Percentiles rank a stretch among this genome's conserved stretches.
phyloP scores from a whole-genome alignment of 2,797 vertebrate species.

The Odontamblyopus rebecca region DNA sequence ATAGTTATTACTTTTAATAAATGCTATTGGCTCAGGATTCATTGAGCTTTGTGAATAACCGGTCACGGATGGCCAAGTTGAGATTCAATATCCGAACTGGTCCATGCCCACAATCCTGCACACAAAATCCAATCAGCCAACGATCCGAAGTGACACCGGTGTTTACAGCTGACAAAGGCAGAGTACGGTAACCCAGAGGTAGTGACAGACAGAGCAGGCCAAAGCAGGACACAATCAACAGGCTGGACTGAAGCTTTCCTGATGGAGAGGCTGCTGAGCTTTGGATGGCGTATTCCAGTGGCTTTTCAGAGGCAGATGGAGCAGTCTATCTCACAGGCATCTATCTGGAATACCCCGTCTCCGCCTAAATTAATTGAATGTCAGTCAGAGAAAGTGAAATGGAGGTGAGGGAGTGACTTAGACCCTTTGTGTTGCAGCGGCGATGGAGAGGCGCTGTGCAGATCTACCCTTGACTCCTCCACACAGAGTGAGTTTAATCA shows the following conservation, averaged over 20 bases:
- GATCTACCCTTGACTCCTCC: conserved; percentile 34
- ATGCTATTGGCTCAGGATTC: conserved; percentile 63
- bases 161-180: conserved; percentile 61
- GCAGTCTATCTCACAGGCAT: conserved; percentile 58
- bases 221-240: conserved; percentile 63
- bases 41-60: conserved; percentile 57
- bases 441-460: conserved; percentile 26
- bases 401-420: conserved; percentile 54
- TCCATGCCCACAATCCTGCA: conserved; percentile 45
- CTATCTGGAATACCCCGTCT: conserved; percentile 61
- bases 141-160: conserved; percentile 68
- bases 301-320: conserved; percentile 46
- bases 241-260: conserved; percentile 61
- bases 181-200: conserved; percentile 39
- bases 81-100: conserved; percentile 60
- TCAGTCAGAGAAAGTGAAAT: conserved; percentile 70
- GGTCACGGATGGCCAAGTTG: conserved; percentile 46
- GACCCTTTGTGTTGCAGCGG: conserved; percentile 49
- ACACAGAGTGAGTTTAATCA: conserved; percentile 46
- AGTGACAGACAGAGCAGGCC: conserved; percentile 60
- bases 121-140: conserved; percentile 67
- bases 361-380: conserved; percentile 74
- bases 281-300: conserved; percentile 56
- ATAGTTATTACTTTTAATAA: conserved; percentile 76
- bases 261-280: conserved; percentile 59